These are phyloP conservation scores for Boloria selene DNA, from an alignment of 2,888 invertebrate species.

Conservation along the genomic window DNA sequence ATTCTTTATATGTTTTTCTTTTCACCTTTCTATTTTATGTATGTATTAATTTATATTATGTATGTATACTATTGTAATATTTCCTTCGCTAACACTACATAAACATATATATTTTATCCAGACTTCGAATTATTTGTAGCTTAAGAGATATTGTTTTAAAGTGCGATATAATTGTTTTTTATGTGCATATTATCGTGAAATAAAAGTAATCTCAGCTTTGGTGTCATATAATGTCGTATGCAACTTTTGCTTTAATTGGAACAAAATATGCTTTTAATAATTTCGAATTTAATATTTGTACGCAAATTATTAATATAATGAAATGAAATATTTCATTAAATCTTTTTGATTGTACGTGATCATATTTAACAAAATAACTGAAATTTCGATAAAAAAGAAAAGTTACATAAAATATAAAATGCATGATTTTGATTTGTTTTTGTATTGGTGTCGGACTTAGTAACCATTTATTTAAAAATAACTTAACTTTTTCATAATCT, in stretches of 20 bases:
- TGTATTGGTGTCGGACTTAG: not conserved
- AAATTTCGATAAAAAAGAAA: too few relatives aligned
- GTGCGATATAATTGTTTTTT: conserved; percentile 1
- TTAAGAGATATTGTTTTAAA: not conserved
- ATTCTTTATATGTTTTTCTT: conserved; percentile 37
- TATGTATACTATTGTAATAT: conserved; percentile 8
- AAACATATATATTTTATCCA: conserved; percentile 4
- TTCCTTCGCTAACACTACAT: conserved; percentile 10
- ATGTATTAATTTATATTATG: not conserved
- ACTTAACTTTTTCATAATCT: conserved; percentile 22
- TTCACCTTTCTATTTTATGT: conserved; percentile 20
- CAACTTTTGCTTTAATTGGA: conserved; percentile 4
- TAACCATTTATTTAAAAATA: not conserved
- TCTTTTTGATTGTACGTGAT: too few relatives aligned
- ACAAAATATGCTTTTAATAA: not conserved
- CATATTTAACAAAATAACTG: not conserved
- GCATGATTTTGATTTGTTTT: conserved; percentile 20
- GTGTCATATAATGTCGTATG: conserved; percentile 6
- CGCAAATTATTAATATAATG: too few relatives aligned
- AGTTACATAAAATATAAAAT: not conserved
- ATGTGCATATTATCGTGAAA: conserved; percentile 4
- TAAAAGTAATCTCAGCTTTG: conserved; percentile 9
- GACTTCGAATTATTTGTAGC: conserved; percentile 4
- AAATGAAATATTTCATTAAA: too few relatives aligned
- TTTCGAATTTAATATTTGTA: too few relatives aligned